Base-by-base conservation (phyloP, 2,888 invertebrate species). In the Pocota personata region DNA sequence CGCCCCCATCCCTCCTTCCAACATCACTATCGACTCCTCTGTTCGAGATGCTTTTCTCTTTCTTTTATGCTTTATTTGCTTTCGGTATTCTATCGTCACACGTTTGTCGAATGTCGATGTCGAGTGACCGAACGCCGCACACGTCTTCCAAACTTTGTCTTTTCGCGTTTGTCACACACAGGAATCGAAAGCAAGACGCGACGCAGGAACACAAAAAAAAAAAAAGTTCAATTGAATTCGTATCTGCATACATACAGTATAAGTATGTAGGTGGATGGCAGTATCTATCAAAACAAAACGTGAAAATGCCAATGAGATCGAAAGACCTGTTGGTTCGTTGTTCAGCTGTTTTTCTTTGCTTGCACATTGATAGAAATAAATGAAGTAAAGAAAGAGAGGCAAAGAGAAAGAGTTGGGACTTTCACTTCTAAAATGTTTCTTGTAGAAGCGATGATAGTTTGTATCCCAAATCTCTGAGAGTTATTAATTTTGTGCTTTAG, bases 21-120 rank as follows among this genome's bases (percentile, higher is more conserved):
- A 14, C 40, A 32, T 46, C 16, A 52, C 21, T 12, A 2, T 7
- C 14, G 10, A 12, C 40, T 35, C 30, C 14, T 19, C n/a, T 27
- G 43, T 40, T 64, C 14, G 62, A 57, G 57, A 75, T 80, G 84
- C 75, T 80, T 84, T 84, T 84, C 80, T 84, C 84, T 84, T 84
- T 76, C 79, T 76, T 76, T 64, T 79, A 30, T 52, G 71, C 43
- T 57, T 72, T 79, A 55, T 72, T 78, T 83, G 72, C 60, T 52
- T 80, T 79, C 10, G 19, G 57, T 73, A 40, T 83, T 83, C 66
- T 73, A 69, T 40, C n/a, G 37, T 8, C 52, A 48, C 2, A 48
- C 52, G 14, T 40, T 55, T 43, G 3, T 46, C 16, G 64, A 32
- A 43, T 50, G 35, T 21, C 35, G 46, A 64, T 19, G 32, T 48